Conservation (phyloP, 2,888 invertebrate species). For the Drosophila borborema region DNA sequence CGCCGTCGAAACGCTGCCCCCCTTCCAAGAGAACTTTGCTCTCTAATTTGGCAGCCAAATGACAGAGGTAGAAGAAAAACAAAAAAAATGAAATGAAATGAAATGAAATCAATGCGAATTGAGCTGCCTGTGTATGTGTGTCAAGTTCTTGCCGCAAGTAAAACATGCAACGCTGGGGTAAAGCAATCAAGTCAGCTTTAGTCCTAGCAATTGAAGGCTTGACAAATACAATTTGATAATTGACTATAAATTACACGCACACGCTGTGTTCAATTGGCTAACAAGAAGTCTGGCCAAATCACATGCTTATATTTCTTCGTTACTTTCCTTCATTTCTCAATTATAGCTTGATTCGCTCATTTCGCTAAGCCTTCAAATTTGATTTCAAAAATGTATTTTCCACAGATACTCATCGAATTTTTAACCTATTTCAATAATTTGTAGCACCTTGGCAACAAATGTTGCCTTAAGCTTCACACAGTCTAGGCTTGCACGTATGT, state of each 20-base stretch:
- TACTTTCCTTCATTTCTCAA: background rate
- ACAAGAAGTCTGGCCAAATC: background rate
- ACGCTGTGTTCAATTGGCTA: background rate
- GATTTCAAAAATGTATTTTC: background rate
- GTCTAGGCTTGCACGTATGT: background rate
- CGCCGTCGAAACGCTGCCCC: constrained; percentile 8
- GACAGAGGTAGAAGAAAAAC: constrained; percentile 22
- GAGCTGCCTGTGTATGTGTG: constrained; percentile 18
- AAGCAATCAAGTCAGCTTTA: constrained; percentile 5
- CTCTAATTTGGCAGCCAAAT: constrained; percentile 66
- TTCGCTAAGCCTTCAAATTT: background rate
- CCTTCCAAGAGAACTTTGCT: background rate
- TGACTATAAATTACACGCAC: constrained; percentile 2
- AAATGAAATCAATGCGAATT: constrained; percentile 21
- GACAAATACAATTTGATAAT: constrained; percentile 5
- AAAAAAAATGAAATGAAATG: too few relatives aligned
- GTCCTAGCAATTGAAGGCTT: background rate
- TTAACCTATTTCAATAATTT: background rate
- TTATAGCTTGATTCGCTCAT: background rate
- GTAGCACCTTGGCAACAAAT: constrained; percentile 1
- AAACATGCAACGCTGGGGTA: constrained; percentile 26
- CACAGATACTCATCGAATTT: constrained; percentile 1
- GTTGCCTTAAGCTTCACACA: background rate
- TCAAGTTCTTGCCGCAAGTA: constrained; percentile 21
- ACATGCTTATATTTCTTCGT: background rate